A percentile compares a stretch with the other conserved stretches of the same genome.
Conservation (phyloP, 2,888 invertebrate genomes). For the Cyrtodaria siliqua region DNA sequence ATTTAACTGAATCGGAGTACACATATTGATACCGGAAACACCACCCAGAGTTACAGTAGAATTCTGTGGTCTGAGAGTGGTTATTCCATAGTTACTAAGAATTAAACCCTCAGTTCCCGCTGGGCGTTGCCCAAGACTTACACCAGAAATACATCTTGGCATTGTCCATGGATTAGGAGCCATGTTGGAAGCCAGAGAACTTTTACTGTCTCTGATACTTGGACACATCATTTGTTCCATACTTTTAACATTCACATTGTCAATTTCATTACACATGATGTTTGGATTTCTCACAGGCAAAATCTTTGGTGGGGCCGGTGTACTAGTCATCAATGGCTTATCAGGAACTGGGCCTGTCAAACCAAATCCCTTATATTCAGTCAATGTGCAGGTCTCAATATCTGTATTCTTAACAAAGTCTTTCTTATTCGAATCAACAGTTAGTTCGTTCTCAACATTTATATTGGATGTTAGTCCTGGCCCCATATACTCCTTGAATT, state of each 20-base stretch:
- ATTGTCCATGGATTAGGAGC: neutral
- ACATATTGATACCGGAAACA: too few relatives aligned
- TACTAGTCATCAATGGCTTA: slow-evolving; percentile 32
- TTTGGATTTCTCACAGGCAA: slow-evolving; percentile 32
- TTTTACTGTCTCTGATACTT: too few relatives aligned
- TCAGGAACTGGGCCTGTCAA: slow-evolving; percentile 56
- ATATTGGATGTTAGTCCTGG: slow-evolving; percentile 50
- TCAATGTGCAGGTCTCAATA: slow-evolving; percentile 47
- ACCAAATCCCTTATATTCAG: slow-evolving; percentile 59
- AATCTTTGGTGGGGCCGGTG: slow-evolving; percentile 33
- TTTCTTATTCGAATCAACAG: slow-evolving; percentile 9
- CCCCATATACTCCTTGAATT: slow-evolving; percentile 60
- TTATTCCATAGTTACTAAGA: neutral
- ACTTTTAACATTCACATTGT: neutral
- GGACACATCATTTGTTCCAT: neutral
- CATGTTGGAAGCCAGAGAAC: neutral
- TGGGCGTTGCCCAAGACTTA: slow-evolving; percentile 28
- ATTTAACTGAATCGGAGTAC: too few relatives aligned
- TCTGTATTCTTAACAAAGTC: slow-evolving; percentile 42
- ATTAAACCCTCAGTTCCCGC: slow-evolving; percentile 52
- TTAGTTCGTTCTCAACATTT: slow-evolving; percentile 14
- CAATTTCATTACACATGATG: slow-evolving; percentile 9
- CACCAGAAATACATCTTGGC: slow-evolving; percentile 14
- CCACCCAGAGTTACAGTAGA: neutral
- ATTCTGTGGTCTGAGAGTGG: neutral